Percentiles rank a stretch among this genome's conserved stretches.
phyloP scores from a whole-genome alignment of 2,113 vertebrate genomes.

The Muntiacus muntjak region DNA sequence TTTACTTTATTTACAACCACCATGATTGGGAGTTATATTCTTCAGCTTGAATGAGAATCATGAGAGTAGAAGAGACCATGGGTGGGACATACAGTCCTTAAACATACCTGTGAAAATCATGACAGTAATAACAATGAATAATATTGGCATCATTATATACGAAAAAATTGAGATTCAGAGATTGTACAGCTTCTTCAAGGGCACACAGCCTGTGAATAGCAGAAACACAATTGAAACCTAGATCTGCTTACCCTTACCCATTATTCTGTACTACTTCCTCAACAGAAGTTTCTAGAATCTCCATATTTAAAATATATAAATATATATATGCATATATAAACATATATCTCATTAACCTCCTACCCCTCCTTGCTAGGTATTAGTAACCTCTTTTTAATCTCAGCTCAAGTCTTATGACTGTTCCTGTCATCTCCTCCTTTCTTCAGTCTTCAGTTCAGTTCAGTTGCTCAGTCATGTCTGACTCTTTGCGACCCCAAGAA shows the following conservation, averaged over 20 bases:
- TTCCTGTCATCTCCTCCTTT: not conserved
- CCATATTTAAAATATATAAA: not conserved
- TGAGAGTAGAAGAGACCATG: not conserved
- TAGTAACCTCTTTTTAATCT: not conserved
- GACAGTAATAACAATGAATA: not conserved
- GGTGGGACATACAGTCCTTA: not conserved
- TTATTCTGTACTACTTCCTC: not conserved
- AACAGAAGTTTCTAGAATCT: not conserved
- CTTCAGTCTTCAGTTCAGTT: not conserved
- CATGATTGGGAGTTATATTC: not conserved
- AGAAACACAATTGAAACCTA: not conserved
- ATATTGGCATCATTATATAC: not conserved
- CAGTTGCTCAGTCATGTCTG: rapidly evolving
- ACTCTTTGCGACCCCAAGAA: not conserved
- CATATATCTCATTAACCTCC: not conserved
- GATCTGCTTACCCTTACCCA: not conserved
- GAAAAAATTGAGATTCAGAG: not conserved
- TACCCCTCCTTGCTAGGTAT: not conserved
- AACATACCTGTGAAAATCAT: not conserved
- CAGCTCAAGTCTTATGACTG: not conserved
- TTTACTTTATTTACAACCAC: not conserved
- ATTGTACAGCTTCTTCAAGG: not conserved
- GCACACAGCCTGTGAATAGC: not conserved
- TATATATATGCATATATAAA: too few species aligned
- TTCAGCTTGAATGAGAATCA: not conserved